Conservation (phyloP, 1,140 invertebrate species). For the Babylonia areolata region DNA sequence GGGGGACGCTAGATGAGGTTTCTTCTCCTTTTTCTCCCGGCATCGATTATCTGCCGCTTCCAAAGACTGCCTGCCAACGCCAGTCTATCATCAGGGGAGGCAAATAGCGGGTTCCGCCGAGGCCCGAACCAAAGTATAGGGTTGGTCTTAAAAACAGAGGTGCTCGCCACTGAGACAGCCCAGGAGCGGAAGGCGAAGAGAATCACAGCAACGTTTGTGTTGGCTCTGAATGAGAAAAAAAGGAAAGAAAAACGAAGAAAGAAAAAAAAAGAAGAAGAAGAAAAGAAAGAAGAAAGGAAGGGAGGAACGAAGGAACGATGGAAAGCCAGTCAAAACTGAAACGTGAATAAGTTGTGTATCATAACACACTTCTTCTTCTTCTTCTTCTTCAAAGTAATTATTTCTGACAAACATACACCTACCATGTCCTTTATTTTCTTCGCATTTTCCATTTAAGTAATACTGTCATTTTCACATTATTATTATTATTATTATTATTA, state of each 20-base stretch:
- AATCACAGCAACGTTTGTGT: too few species aligned
- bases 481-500: too few species aligned
- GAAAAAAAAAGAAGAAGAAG: not conserved
- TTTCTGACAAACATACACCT: too few species aligned
- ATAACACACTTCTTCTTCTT: too few species aligned
- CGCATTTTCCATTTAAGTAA: too few species aligned
- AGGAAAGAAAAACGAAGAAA: not conserved
- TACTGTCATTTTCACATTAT: too few species aligned
- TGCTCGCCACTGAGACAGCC: not conserved
- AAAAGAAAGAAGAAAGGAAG: not conserved
- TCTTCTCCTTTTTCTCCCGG: constrained; percentile 8
- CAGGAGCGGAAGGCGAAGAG: not conserved
- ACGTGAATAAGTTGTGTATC: too few species aligned
- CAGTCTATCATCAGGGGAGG: constrained; percentile 11
- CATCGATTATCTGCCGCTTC: constrained; percentile 25
- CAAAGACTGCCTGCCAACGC: constrained; percentile 26
- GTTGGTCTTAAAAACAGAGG: not conserved
- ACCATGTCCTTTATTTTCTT: too few species aligned
- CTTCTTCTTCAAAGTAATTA: too few species aligned
- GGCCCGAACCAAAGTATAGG: constrained; percentile 19
- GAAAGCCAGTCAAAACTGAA: too few species aligned
- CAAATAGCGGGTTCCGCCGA: constrained; percentile 7
- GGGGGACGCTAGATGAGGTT: constrained; percentile 24
- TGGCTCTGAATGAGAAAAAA: not conserved
- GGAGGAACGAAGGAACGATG: too few species aligned